These are phyloP conservation scores for Noctua pronuba DNA, from an alignment of 2,888 invertebrate genomes.

Conservation along the genomic window DNA sequence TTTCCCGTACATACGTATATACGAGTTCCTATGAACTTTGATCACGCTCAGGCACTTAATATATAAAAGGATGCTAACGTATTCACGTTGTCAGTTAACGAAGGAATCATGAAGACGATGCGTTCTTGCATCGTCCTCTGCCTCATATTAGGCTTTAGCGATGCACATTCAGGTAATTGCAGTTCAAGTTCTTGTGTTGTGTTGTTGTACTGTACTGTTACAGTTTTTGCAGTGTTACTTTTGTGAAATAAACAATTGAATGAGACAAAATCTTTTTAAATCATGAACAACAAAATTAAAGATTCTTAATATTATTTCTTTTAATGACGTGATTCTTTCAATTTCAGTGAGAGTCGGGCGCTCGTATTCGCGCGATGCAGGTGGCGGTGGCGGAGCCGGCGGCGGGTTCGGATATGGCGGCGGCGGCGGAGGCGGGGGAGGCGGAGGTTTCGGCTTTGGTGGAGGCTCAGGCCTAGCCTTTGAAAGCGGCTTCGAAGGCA, in stretches of 20 bases:
- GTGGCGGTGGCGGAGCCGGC: constrained; percentile 66
- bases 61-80: constrained; percentile 84
- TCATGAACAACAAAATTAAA: neutral
- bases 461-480: constrained; percentile 67
- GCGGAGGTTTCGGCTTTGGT: constrained; percentile 67
- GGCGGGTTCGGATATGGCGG: constrained; percentile 65
- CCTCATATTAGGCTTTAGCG: constrained; percentile 68
- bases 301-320: neutral
- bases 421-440: constrained; percentile 71
- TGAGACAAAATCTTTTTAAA: neutral
- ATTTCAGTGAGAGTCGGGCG: constrained; percentile 81
- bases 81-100: constrained; percentile 73
- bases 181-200: constrained; percentile 38
- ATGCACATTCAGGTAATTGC: constrained; percentile 74
- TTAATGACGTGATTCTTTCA: constrained; percentile 23
- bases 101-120: constrained; percentile 78
- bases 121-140: constrained; percentile 73
- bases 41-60: constrained; percentile 78
- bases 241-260: constrained; percentile 2
- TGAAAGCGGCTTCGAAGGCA: constrained; percentile 70
- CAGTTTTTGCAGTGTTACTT: constrained; percentile 19
- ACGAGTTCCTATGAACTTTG: constrained; percentile 76
- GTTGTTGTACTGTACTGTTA: constrained; percentile 24
- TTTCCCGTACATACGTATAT: constrained; percentile 75
- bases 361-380: constrained; percentile 74